Percentiles rank a stretch among this genome's conserved stretches.
Conservation (phyloP, 2,113 vertebrate genomes). For the Mohoua ochrocephala region DNA sequence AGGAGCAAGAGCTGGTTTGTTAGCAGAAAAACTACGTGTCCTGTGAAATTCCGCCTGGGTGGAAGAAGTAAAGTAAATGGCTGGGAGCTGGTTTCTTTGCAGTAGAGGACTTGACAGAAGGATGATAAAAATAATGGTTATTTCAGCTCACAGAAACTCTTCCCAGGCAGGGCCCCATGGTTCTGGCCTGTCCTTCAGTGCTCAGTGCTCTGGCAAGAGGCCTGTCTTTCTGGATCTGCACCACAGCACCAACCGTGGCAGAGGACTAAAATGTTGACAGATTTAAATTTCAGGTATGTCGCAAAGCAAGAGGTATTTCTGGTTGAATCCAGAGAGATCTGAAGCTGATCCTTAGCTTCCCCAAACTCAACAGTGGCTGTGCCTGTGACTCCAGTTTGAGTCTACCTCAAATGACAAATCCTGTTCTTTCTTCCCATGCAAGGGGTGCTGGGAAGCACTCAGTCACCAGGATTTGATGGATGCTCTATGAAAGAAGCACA, state of each 20-base stretch:
- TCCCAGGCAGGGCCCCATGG: background rate
- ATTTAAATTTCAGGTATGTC: background rate
- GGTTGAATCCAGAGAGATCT: background rate
- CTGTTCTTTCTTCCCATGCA: background rate
- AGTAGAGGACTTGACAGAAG: background rate
- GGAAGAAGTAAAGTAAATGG: background rate
- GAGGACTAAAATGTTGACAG: background rate
- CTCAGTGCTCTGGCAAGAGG: background rate
- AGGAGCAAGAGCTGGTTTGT: background rate
- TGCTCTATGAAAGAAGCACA: background rate
- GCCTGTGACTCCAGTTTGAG: background rate
- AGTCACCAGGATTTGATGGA: background rate
- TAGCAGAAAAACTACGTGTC: background rate
- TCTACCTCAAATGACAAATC: background rate
- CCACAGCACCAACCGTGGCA: background rate
- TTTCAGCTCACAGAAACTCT: background rate
- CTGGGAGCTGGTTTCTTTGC: background rate
- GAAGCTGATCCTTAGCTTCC: background rate
- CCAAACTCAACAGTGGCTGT: background rate
- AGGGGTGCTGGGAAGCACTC: background rate
- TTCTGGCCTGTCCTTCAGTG: background rate
- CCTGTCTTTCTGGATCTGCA: background rate
- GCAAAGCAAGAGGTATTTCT: background rate
- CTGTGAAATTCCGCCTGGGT: background rate
- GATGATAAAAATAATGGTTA: background rate